Conservation (phyloP, 2,888 invertebrate genomes). For the Synergus umbraculus region DNA sequence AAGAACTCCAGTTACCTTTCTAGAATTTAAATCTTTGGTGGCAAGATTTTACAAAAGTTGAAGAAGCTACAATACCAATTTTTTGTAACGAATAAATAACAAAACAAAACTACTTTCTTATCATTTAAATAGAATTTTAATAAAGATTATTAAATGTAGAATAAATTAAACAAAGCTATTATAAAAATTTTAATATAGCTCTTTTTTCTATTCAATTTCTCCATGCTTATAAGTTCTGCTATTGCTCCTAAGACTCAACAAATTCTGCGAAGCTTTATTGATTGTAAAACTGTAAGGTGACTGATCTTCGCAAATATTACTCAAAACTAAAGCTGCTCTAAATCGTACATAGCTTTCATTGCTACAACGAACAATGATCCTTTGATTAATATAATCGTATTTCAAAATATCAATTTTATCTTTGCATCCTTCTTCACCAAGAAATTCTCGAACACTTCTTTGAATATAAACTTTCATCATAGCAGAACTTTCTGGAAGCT, state of each 20-base stretch:
- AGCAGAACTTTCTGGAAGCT: background rate
- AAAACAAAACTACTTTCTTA: background rate
- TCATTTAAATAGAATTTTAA: background rate
- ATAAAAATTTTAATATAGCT: background rate
- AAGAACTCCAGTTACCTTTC: background rate
- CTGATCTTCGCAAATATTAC: background rate
- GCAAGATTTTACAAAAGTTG: background rate
- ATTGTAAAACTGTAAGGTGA: slow-evolving; percentile 19
- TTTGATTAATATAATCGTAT: background rate
- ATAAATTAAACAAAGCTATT: background rate
- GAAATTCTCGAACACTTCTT: slow-evolving; percentile 1
- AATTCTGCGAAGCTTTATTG: slow-evolving; percentile 19
- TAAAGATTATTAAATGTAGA: background rate
- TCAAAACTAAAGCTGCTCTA: slow-evolving; percentile 4
- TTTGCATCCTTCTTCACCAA: slow-evolving; percentile 15
- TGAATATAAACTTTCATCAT: background rate
- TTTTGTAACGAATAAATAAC: background rate
- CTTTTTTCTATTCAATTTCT: background rate
- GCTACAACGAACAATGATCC: slow-evolving; percentile 5
- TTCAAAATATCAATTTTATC: slow-evolving; percentile 15
- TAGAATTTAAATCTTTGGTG: background rate
- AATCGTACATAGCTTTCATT: slow-evolving; percentile 23
- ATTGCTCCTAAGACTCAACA: slow-evolving; percentile 20
- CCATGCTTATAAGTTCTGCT: slow-evolving; percentile 7
- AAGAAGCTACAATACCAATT: background rate